Evolutionary conservation across 92 coral and sea anemone genomes (phyloP).

Genomic region (Phenganax marumi): DNA sequence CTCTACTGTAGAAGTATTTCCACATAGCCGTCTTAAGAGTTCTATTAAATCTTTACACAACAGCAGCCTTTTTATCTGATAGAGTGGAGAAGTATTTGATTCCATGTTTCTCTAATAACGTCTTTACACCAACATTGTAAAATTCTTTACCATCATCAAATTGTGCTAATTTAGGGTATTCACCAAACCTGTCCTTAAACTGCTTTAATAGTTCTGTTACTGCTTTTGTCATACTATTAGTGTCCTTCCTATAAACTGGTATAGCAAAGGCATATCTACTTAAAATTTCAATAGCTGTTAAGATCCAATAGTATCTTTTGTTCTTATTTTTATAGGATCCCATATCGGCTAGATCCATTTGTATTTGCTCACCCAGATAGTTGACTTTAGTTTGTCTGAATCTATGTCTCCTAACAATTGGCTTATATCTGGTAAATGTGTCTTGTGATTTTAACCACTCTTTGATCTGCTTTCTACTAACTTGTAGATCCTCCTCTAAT

Average conservation of each 20-base stretch:
- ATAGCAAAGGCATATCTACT: slow-evolving; percentile 36
- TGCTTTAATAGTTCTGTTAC: slow-evolving; percentile 24
- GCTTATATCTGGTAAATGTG: slow-evolving; percentile 43
- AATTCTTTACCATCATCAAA: slow-evolving; percentile 31
- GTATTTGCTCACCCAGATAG: slow-evolving; percentile 37
- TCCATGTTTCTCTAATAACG: slow-evolving; percentile 31
- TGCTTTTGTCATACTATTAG: slow-evolving; percentile 31
- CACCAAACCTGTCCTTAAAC: slow-evolving; percentile 18
- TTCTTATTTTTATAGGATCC: slow-evolving; percentile 27
- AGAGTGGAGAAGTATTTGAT: slow-evolving; percentile 35
- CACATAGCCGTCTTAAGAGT: slow-evolving; percentile 32
- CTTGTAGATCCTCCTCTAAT: slow-evolving; percentile 20
- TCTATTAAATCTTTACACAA: slow-evolving; percentile 23
- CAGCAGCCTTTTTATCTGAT: slow-evolving; percentile 16
- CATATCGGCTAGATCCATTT: slow-evolving; percentile 43
- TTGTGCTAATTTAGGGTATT: slow-evolving; percentile 23
- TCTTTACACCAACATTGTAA: background rate
- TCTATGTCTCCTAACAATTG: slow-evolving; percentile 43
- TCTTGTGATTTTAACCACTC: slow-evolving; percentile 41
- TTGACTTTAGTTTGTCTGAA: slow-evolving; percentile 20
- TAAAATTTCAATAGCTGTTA: slow-evolving; percentile 37
- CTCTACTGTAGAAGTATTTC: slow-evolving; percentile 46
- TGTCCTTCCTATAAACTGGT: slow-evolving; percentile 27
- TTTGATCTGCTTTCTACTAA: slow-evolving; percentile 27
- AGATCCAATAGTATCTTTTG: slow-evolving; percentile 31